Percentiles rank a stretch among this genome's conserved stretches.
Evolutionary conservation across 1,140 invertebrate species (phyloP).

Genomic region (Caenorhabditis brenneri): DNA sequence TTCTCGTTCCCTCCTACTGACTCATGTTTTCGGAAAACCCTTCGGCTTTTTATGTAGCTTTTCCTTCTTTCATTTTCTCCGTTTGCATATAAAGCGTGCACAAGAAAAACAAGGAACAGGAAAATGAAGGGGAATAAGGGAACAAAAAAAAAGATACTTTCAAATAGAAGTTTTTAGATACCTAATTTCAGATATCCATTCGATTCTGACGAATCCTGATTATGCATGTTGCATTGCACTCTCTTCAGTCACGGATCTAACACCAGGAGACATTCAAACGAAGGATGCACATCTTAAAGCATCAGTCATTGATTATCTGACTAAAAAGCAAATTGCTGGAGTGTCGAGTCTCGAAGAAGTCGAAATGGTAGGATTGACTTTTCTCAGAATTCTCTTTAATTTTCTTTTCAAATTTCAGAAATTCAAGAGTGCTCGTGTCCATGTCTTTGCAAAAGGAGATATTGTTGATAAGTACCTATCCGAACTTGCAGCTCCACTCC

Average conservation of each 20-base stretch:
- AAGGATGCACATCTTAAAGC: not conserved
- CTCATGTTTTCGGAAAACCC: slow-evolving; percentile 2
- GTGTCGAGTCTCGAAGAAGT: not conserved
- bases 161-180: not conserved
- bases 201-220: slow-evolving; percentile 7
- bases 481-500: not conserved
- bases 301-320: not conserved
- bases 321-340: slow-evolving; percentile 13
- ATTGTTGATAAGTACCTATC: not conserved
- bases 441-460: slow-evolving; percentile 1
- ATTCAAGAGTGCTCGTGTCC: slow-evolving; percentile 25
- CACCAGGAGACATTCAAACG: not conserved
- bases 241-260: not conserved
- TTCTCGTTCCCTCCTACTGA: not conserved
- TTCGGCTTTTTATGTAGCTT: not conserved
- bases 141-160: not conserved
- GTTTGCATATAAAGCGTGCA: not conserved
- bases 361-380: not conserved
- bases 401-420: not conserved
- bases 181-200: not conserved
- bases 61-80: not conserved
- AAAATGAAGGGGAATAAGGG: not conserved
- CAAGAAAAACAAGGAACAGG: too few relatives aligned
- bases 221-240: slow-evolving; percentile 12
- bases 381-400: not conserved